These are phyloP conservation scores for Bilobella aurantiaca DNA, from an alignment of 1,140 invertebrate species.

Conservation along the genomic window DNA sequence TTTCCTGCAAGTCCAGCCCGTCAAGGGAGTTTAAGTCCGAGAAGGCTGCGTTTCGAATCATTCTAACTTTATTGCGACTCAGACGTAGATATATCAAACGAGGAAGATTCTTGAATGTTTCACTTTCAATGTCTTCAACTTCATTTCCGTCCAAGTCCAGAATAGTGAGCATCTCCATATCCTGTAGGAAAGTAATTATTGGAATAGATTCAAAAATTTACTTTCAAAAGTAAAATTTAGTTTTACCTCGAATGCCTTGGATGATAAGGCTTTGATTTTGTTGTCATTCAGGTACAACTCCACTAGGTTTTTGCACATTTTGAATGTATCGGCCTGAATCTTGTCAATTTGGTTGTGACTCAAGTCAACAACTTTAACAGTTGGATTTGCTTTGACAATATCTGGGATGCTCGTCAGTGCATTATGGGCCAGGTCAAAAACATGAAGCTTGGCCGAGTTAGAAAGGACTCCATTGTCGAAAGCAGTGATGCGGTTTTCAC, in stretches of 20 bases:
- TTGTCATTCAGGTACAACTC: conserved; percentile 36
- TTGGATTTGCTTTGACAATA: conserved; percentile 42
- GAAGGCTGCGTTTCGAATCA: conserved; percentile 59
- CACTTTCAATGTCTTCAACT: conserved; percentile 60
- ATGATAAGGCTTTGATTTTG: conserved; percentile 27
- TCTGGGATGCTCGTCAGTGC: conserved; percentile 55
- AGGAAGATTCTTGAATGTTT: conserved; percentile 62
- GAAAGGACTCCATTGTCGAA: conserved; percentile 50
- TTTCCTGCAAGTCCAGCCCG: conserved; percentile 67
- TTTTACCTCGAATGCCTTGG: conserved; percentile 26
- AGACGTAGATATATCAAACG: conserved; percentile 65
- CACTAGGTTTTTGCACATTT: conserved; percentile 22
- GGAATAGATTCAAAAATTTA: background rate
- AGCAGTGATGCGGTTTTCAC: conserved; percentile 37
- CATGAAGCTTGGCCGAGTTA: conserved; percentile 53
- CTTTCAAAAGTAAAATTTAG: background rate
- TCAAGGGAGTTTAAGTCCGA: conserved; percentile 62
- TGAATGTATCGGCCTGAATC: too few species aligned
- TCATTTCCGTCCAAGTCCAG: conserved; percentile 73
- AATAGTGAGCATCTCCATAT: conserved; percentile 56
- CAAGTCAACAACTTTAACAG: conserved; percentile 38
- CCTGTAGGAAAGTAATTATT: conserved; percentile 49
- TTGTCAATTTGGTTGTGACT: conserved; percentile 38
- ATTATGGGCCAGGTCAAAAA: conserved; percentile 67
- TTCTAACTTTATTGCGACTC: conserved; percentile 55